Base-by-base conservation (phyloP, 2,113 vertebrate genomes). In the Pollimyrus isidori region DNA sequence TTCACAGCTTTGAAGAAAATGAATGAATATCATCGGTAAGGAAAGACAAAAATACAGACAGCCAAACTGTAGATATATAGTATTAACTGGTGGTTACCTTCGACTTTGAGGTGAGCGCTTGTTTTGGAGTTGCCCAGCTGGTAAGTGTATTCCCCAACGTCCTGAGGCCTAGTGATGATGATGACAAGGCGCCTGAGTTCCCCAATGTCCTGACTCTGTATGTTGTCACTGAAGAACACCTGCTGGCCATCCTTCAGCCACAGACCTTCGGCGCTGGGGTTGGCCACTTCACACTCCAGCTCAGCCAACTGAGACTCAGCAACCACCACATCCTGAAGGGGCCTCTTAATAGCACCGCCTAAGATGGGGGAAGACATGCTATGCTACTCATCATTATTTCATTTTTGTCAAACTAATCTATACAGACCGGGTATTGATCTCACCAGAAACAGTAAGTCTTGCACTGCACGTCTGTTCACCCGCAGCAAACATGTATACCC, bases 291-390 rank as follows among this genome's bases (percentile, higher is more conserved):
- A 93, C 98, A 99, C 92, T 98, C 96, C 91, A 99, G 96, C 85
- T 97, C 91, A 6, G 97, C 95, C 30, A 92, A 94, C 93, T 99
- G 98, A 7, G 98, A 99, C 90, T 99, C 98, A 0, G 98, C 97
- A 23, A 99, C 98, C 0, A 96, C 97, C 91, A 97, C 90, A 89
- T 99, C 98, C 39, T 92, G 94, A n/a, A 99, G 97, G 30, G 98
- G 98, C 88, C 96, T 98, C 89, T 96, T 98, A 94, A 99, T 99
- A 84, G 98, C 98, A 0, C 98, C 98, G 0, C 98, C 98, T 99
- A 87, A 17, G 35, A 53, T 53, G 84, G 83, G 53, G 62, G 88
- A 73, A 49, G 15, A 45, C 84, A 89, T 48, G 3, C 19, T 56
- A 48, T 65, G 35, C 23, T 45, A 42, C 11, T 45, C 19, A 87